Evolutionary conservation across 2,797 vertebrate species (phyloP).

Genomic region (Psittacula derbiana): DNA sequence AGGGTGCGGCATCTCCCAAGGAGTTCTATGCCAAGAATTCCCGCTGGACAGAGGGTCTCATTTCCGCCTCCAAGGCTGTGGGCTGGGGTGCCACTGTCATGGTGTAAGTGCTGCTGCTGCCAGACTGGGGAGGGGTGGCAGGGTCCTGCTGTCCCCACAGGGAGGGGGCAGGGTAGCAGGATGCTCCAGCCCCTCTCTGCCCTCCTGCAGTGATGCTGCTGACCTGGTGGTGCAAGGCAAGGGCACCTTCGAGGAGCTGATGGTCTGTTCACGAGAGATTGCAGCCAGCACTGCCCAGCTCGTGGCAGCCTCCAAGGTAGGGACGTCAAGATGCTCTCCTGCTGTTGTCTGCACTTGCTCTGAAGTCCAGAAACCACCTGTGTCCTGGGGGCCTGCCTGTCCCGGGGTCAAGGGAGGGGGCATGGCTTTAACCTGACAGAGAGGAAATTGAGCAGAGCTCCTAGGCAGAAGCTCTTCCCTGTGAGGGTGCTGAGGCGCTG

Average conservation of each 20-base stretch:
- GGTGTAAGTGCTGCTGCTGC: constrained; percentile 84
- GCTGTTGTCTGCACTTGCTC: not conserved
- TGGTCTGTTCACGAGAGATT: constrained; percentile 97
- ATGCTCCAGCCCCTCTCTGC: not conserved
- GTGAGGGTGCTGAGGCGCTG: not conserved
- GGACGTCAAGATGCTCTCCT: not conserved
- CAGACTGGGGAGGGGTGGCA: not conserved
- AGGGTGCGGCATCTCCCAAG: constrained; percentile 93
- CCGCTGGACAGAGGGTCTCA: constrained; percentile 96
- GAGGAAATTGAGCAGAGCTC: not conserved
- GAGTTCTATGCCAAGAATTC: constrained; percentile 98
- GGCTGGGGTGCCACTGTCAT: constrained; percentile 96
- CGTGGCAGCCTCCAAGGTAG: constrained; percentile 95
- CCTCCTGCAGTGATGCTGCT: constrained; percentile 85
- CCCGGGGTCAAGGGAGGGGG: not conserved
- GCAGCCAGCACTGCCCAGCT: constrained; percentile 96
- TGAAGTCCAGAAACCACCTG: not conserved
- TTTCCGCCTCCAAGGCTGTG: constrained; percentile 96
- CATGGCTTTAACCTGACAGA: not conserved
- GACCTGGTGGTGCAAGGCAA: constrained; percentile 93
- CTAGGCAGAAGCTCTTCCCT: not conserved
- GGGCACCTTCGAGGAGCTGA: constrained; percentile 94
- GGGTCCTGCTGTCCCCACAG: not conserved
- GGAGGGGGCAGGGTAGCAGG: fast-evolving
- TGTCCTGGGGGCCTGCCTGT: not conserved